Percentiles rank a stretch among this genome's conserved stretches.
phyloP scores from a whole-genome alignment of 2,797 vertebrate genomes.

The Sebastes nivosus region DNA sequence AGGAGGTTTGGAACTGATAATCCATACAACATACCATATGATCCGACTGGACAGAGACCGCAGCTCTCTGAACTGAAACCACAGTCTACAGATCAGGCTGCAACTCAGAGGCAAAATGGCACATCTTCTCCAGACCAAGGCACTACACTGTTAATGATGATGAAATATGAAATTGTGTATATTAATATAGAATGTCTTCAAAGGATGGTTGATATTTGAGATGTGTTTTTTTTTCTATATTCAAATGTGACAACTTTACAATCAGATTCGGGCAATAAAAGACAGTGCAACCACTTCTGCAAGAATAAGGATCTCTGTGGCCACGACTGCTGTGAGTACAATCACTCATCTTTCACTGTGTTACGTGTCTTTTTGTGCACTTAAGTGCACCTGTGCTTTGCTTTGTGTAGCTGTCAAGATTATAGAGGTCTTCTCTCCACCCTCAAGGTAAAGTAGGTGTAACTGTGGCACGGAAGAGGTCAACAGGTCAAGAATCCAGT shows the following conservation, averaged over 20 bases:
- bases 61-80: slow-evolving; percentile 21
- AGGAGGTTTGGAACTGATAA: slow-evolving; percentile 70
- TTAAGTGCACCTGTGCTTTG: neutral
- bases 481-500: slow-evolving; percentile 73
- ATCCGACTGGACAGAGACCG: slow-evolving; percentile 9
- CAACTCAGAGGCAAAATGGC: slow-evolving; percentile 11
- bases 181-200: neutral
- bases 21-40: slow-evolving; percentile 12
- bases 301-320: slow-evolving; percentile 94
- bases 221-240: neutral
- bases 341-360: neutral
- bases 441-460: slow-evolving; percentile 92
- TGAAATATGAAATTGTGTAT: neutral
- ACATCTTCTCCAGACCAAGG: slow-evolving; percentile 45
- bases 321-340: slow-evolving; percentile 94
- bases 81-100: slow-evolving; percentile 33
- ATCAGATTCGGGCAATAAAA: slow-evolving; percentile 72
- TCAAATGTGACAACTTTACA: neutral
- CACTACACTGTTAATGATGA: neutral
- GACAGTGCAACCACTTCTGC: slow-evolving; percentile 93
- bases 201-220: neutral
- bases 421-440: neutral
- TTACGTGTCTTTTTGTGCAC: neutral
- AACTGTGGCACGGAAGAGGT: slow-evolving; percentile 74
- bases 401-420: neutral